phyloP scores from a whole-genome alignment of 2,888 invertebrate genomes.

The Xestoiulus laeticollis region DNA sequence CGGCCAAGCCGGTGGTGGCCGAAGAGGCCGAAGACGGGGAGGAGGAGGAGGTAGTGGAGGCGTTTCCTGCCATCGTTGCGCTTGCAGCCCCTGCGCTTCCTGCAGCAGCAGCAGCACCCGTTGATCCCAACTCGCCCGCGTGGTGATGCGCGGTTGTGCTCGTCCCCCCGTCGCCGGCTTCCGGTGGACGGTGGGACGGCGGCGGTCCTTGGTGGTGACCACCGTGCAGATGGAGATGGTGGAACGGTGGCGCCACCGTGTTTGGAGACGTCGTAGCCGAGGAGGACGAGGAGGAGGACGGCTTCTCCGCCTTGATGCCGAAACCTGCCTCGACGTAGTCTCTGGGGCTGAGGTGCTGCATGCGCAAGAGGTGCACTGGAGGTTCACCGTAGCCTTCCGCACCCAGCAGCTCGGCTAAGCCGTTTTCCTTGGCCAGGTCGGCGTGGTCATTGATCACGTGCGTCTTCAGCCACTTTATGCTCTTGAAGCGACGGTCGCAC shows the following conservation, averaged over 20 bases:
- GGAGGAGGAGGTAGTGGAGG: constrained; percentile 49
- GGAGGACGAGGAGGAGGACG: constrained; percentile 46
- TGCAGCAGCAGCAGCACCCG: constrained; percentile 51
- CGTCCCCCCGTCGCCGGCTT: constrained; percentile 20
- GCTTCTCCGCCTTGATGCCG: constrained; percentile 49
- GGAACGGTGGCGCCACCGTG: constrained; percentile 45
- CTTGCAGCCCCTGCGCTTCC: constrained; percentile 39
- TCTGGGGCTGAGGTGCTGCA: constrained; percentile 56
- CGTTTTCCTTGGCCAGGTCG: constrained; percentile 70
- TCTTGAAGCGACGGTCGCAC: constrained; percentile 86
- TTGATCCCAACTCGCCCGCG: constrained; percentile 55
- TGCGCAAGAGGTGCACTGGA: constrained; percentile 66
- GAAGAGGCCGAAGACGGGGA: constrained; percentile 42
- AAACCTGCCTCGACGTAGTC: constrained; percentile 45
- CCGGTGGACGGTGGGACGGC: neutral
- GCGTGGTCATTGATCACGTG: constrained; percentile 89
- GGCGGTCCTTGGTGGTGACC: neutral
- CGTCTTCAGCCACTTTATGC: constrained; percentile 86
- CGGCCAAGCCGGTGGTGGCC: constrained; percentile 32
- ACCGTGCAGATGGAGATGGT: constrained; percentile 34
- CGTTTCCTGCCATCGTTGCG: constrained; percentile 18
- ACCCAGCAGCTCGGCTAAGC: constrained; percentile 49
- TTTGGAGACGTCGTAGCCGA: constrained; percentile 52
- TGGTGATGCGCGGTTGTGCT: constrained; percentile 51
- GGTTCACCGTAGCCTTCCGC: constrained; percentile 59